Percentiles rank a stretch among this genome's conserved stretches.
phyloP scores from a whole-genome alignment of 1,140 invertebrate species.

The Ceratosolen solmsi region DNA sequence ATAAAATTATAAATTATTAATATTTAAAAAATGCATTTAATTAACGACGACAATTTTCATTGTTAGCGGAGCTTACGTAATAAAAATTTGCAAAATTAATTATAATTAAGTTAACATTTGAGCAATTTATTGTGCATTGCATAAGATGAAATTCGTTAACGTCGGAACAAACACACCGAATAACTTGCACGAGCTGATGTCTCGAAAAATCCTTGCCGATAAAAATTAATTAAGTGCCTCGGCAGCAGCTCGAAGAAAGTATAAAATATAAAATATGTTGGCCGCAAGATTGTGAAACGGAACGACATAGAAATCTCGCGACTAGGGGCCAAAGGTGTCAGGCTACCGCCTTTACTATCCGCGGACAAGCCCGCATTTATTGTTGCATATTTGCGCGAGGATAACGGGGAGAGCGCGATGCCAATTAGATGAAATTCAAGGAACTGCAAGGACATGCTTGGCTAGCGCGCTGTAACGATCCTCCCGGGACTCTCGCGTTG shows the following conservation, averaged over 20 bases:
- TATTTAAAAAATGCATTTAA: too few species aligned
- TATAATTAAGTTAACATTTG: neutral
- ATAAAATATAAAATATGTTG: slow-evolving; percentile 6
- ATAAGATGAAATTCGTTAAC: neutral
- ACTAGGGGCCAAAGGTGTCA: neutral
- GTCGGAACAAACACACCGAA: neutral
- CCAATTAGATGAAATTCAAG: slow-evolving; percentile 49
- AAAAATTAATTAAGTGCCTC: slow-evolving; percentile 8
- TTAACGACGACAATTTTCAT: too few species aligned
- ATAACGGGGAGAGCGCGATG: slow-evolving; percentile 6
- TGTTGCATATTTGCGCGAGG: slow-evolving; percentile 17
- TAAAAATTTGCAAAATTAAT: neutral
- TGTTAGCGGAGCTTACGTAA: too few species aligned
- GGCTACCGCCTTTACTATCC: neutral
- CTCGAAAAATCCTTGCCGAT: too few species aligned
- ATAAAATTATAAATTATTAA: too few species aligned
- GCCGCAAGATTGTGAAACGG: neutral
- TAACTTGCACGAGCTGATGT: neutral
- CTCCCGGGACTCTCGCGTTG: neutral
- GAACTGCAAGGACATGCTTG: slow-evolving; percentile 11
- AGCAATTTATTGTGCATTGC: neutral
- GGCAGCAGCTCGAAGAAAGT: neutral
- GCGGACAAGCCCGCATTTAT: slow-evolving; percentile 15
- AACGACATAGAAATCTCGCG: neutral
- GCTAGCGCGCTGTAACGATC: slow-evolving; percentile 27